Percentiles rank a stretch among this genome's conserved stretches.
phyloP scores from a whole-genome alignment of 92 coral and sea anemone genomes.

The Isaurus tuberculatus region DNA sequence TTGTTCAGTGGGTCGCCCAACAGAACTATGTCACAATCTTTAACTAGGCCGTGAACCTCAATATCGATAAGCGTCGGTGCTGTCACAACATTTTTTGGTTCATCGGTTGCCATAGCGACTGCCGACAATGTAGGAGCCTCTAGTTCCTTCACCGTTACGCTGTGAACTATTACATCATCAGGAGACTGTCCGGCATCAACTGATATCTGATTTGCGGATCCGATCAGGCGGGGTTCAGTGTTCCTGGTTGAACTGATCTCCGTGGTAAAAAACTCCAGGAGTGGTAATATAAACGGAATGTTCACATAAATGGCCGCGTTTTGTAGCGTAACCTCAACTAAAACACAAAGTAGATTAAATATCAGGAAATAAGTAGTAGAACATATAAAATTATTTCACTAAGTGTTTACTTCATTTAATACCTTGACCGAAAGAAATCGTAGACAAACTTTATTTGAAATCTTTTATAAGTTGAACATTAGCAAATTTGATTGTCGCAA shows the following conservation, averaged over 20 bases:
- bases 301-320: slow-evolving; percentile 89
- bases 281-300: slow-evolving; percentile 86
- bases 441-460: no score
- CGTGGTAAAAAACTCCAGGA: slow-evolving; percentile 82
- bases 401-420: no score
- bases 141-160: background rate
- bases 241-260: slow-evolving; percentile 30
- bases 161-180: background rate
- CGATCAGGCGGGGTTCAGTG: slow-evolving; percentile 37
- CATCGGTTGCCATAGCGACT: background rate
- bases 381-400: no score
- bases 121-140: background rate
- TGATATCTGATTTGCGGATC: slow-evolving; percentile 73
- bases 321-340: slow-evolving; percentile 87
- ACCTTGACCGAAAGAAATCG: no score
- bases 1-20: slow-evolving; percentile 81
- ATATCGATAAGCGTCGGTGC: slow-evolving; percentile 52
- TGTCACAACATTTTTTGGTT: background rate
- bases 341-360: background rate
- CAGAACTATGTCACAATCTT: slow-evolving; percentile 87
- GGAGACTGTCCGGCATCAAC: slow-evolving; percentile 48
- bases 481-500: no score
- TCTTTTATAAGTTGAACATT: no score
- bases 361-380: background rate
- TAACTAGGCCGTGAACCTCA: slow-evolving; percentile 79